Conservation (phyloP, 2,113 vertebrate genomes). For the Oceanodroma tethys region DNA sequence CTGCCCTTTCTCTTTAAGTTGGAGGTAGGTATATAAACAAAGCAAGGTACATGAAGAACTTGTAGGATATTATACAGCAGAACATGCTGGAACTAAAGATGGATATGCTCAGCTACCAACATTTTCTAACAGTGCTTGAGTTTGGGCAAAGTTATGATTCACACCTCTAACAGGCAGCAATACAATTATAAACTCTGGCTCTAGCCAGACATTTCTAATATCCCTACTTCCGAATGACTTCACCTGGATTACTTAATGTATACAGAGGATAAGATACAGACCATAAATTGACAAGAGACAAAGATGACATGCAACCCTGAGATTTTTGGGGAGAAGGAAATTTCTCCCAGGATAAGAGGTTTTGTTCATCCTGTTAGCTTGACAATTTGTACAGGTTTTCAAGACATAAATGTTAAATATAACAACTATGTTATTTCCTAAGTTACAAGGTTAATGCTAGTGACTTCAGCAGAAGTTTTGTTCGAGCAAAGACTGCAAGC, state of each 20-base stretch:
- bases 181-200: not conserved
- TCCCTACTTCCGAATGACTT: not conserved
- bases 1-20: not conserved
- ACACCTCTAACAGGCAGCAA: not conserved
- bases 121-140: not conserved
- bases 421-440: not conserved
- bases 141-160: not conserved
- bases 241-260: not conserved
- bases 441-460: not conserved
- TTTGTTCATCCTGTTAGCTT: not conserved
- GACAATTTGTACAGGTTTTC: not conserved
- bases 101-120: not conserved
- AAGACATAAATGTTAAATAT: not conserved
- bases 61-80: not conserved
- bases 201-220: not conserved
- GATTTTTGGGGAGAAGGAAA: not conserved
- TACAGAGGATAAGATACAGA: not conserved
- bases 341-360: not conserved
- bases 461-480: not conserved
- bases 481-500: not conserved
- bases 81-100: not conserved
- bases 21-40: not conserved
- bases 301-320: not conserved
- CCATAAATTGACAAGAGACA: not conserved
- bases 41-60: not conserved